These are phyloP conservation scores for Bimastos eiseni DNA, from an alignment of 2,888 invertebrate species.

Conservation along the genomic window DNA sequence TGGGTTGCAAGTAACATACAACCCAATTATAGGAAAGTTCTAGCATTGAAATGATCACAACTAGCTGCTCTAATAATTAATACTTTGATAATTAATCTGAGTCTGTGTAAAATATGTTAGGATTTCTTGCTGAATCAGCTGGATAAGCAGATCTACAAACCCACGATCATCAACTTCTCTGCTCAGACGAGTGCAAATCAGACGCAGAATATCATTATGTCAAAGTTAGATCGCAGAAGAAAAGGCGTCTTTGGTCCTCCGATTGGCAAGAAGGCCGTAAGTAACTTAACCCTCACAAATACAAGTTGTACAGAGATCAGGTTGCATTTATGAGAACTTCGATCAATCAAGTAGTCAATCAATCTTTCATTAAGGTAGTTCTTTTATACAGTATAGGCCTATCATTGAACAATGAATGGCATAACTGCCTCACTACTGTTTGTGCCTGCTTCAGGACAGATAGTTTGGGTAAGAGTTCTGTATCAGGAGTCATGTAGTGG, in stretches of 20 bases:
- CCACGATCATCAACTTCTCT: slow-evolving; percentile 86
- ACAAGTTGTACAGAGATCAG: neutral
- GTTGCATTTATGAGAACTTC: neutral
- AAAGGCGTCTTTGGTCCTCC: slow-evolving; percentile 93
- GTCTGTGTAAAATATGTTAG: slow-evolving; percentile 46
- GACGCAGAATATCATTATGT: slow-evolving; percentile 92
- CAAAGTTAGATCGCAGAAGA: slow-evolving; percentile 84
- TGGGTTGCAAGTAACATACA: too few species aligned
- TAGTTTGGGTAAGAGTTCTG: too few species aligned
- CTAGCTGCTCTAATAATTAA: too few species aligned
- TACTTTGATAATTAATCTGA: neutral
- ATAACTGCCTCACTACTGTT: too few species aligned
- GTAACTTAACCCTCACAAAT: neutral
- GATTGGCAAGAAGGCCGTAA: slow-evolving; percentile 74
- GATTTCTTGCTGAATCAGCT: slow-evolving; percentile 76
- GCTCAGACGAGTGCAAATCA: slow-evolving; percentile 91
- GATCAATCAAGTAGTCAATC: neutral
- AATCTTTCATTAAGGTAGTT: neutral
- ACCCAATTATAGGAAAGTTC: too few species aligned
- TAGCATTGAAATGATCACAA: too few species aligned
- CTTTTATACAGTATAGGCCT: neutral
- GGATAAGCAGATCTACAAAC: slow-evolving; percentile 78
- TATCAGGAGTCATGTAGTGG: too few species aligned
- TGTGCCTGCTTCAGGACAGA: too few species aligned
- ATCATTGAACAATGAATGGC: too few species aligned